Percentiles rank a stretch among this genome's conserved stretches.
phyloP scores from a whole-genome alignment of 2,797 vertebrate genomes.

The Margarornis squamiger region DNA sequence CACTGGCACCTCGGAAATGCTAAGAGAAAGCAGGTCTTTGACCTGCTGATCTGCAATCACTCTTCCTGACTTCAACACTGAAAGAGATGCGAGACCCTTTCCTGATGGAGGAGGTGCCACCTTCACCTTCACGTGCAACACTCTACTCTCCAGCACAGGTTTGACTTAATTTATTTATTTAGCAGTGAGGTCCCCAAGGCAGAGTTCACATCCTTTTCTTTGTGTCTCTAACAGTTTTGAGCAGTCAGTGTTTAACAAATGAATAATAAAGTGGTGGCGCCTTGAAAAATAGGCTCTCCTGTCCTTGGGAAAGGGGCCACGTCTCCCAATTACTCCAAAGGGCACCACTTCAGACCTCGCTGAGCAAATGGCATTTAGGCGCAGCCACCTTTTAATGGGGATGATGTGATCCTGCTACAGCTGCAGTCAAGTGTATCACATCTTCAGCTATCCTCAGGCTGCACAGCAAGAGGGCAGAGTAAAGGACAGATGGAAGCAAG shows the following conservation, averaged over 20 bases:
- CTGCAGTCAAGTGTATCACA: not conserved
- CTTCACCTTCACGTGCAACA: not conserved
- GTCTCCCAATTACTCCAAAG: not conserved
- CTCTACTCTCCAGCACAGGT: not conserved
- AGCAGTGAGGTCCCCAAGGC: not conserved
- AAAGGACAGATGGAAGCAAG: not conserved
- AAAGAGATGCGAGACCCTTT: not conserved
- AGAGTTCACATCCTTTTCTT: not conserved
- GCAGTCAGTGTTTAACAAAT: slow-evolving; percentile 30
- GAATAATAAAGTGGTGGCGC: not conserved
- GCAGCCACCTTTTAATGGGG: slow-evolving; percentile 18
- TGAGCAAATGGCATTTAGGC: not conserved
- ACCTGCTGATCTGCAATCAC: not conserved
- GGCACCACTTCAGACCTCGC: not conserved
- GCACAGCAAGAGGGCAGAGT: not conserved
- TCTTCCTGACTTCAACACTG: accelerated
- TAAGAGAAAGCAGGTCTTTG: not conserved
- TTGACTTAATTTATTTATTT: slow-evolving; percentile 17
- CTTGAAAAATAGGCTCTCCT: slow-evolving; percentile 11
- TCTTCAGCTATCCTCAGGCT: not conserved
- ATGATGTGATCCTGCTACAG: not conserved
- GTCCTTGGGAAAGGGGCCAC: not conserved
- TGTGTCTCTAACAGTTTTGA: not conserved
- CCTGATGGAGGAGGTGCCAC: not conserved
- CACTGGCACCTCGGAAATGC: not conserved